These are phyloP conservation scores for Chaetodon trifascialis DNA, from an alignment of 2,113 vertebrate species.

Conservation along the genomic window DNA sequence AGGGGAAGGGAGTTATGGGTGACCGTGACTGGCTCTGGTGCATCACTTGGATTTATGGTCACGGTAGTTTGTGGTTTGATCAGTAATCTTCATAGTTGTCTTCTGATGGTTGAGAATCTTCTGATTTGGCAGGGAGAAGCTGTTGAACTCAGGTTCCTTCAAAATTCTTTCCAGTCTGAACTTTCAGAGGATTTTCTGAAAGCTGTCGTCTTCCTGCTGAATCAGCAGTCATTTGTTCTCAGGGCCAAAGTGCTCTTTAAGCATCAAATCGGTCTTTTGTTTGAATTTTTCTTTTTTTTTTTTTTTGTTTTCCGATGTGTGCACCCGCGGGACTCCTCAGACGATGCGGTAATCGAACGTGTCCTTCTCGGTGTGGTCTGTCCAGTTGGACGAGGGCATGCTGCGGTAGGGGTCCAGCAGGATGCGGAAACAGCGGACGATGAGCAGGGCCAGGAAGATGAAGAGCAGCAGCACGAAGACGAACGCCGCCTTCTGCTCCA, in stretches of 20 bases:
- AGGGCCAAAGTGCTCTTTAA: constrained; percentile 21
- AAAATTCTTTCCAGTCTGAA: constrained; percentile 18
- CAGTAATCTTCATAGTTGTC: constrained; percentile 37
- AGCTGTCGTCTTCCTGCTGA: constrained; percentile 41
- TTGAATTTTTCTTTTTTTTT: too few species aligned
- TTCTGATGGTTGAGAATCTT: constrained; percentile 32
- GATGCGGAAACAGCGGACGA: constrained; percentile 89
- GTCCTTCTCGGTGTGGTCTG: constrained; percentile 90
- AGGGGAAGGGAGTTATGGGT: constrained; percentile 11
- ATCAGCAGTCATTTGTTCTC: constrained; percentile 53
- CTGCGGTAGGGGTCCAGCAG: constrained; percentile 90
- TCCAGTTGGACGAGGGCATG: constrained; percentile 90
- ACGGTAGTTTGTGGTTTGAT: constrained; percentile 7
- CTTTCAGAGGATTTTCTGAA: constrained; percentile 29
- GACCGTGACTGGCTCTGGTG: constrained; percentile 31
- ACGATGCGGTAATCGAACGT: constrained; percentile 88
- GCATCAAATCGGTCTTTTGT: constrained; percentile 22
- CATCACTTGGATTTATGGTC: constrained; percentile 8
- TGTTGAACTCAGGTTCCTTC: constrained; percentile 45
- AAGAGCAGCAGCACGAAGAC: constrained; percentile 89
- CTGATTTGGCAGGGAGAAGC: constrained; percentile 72
- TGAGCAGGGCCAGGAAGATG: constrained; percentile 88
- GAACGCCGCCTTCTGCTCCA: constrained; percentile 89
- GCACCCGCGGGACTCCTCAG: constrained; percentile 64
- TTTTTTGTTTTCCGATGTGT: background rate